phyloP scores from a whole-genome alignment of 1,140 invertebrate species.

The Calosoma granatense region DNA sequence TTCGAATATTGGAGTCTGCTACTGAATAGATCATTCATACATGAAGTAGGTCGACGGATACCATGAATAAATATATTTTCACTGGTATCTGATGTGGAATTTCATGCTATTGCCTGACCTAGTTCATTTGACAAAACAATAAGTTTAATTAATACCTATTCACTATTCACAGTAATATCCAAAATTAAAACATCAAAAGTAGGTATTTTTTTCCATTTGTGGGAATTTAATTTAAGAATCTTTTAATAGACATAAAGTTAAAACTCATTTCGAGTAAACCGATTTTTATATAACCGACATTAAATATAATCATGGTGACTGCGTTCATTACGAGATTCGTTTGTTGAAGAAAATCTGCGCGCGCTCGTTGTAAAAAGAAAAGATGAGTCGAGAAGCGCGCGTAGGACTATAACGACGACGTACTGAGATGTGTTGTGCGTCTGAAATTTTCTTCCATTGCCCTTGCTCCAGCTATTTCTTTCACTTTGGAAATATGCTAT shows the following conservation, averaged over 20 bases:
- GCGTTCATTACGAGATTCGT: neutral
- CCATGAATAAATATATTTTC: too few species aligned
- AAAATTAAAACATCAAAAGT: neutral
- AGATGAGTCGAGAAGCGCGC: too few species aligned
- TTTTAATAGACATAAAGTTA: neutral
- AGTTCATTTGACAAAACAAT: neutral
- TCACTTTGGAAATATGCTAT: constrained; percentile 5
- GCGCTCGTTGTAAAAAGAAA: too few species aligned
- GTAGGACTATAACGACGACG: too few species aligned
- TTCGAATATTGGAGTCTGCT: too few species aligned
- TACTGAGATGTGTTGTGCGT: too few species aligned
- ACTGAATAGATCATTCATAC: too few species aligned
- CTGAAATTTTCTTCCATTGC: too few species aligned
- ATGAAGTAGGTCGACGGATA: too few species aligned
- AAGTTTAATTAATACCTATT: neutral
- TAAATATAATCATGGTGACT: neutral
- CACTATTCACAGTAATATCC: neutral
- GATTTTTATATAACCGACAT: neutral
- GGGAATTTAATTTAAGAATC: neutral
- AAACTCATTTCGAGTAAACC: neutral
- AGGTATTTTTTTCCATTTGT: neutral
- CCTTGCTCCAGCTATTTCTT: too few species aligned
- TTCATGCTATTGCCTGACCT: neutral
- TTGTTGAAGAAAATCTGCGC: too few species aligned
- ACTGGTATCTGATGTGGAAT: neutral